Base-by-base conservation (phyloP, 2,113 vertebrate species). In the Tachysurus fulvidraco region DNA sequence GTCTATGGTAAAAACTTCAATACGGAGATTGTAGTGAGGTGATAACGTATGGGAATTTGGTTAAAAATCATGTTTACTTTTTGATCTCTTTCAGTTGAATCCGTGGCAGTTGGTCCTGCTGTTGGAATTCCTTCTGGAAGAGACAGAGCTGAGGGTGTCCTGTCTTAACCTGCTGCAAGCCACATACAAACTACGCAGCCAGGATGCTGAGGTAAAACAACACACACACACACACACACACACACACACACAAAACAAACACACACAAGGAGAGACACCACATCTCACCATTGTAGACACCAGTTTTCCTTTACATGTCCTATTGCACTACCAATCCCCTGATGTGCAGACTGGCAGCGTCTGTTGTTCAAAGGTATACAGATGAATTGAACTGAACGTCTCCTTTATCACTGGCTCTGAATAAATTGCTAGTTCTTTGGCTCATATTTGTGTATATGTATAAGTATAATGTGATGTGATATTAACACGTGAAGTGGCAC, bases 51-150 rank as follows among this genome's bases (percentile, higher is more conserved):
- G 36, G 36, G 1, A 36, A 36, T 36, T 36, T 36, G 36, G 36
- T 36, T 36, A 36, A 36, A 36, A 36, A 36, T 36, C 2, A 36
- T 36, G 36, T 21, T 25, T 82, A 4, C 28, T 91, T 54, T 92
- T 79, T 79, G 5, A 5, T 9, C 10, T 1, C 73, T 92, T 80
- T 87, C n/a, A 99, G 98, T 92, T 99, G 94, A 94, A 94, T 85
- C 95, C 97, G 36, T 97, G 98, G 87, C 97, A 98, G 94, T 92
- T 98, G 77, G 94, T 98, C 88, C 94, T 99, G 94, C 96, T 99
- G 90, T 90, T 99, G 95, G 98, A 99, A 90, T 92, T 84, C 73
- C 96, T 99, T 30, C 92, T 98, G 80, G 96, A 99, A 81, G 95
- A 96, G 94, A 93, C 95, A 80, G 93, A 94, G 0, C 89, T 98